Base-by-base conservation (phyloP, 1,140 invertebrate genomes). In the Pantala flavescens region DNA sequence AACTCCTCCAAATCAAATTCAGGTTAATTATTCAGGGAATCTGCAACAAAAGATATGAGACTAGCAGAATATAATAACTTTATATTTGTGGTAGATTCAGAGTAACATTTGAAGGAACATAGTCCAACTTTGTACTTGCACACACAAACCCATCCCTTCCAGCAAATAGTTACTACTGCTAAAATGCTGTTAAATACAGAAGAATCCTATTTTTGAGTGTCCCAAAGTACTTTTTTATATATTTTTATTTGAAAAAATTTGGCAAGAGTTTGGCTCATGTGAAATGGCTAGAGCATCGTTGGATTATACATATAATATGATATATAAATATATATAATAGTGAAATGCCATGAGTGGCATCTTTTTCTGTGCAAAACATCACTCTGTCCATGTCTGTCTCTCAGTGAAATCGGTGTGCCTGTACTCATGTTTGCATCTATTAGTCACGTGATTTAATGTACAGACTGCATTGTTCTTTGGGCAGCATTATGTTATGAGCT, bases 141-240 rank as follows among this genome's bases (percentile, higher is more conserved):
- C 28, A 9, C 9, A 36, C 49, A 63, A 63, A 63, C 49, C 49
- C 49, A 63, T 63, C 49, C 49, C 49, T 63, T 63, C 14, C 14
- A 19, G 49, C 49, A 7, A 63, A 63, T 63, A 63, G 49, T 63
- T 63, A 63, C 49, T 63, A 36, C 28, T 36, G 28, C 28, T 36
- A 36, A 63, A 63, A 63, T 63, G 49, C 14, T 63, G 49, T 63
- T 7, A 63, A 63, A 63, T 19, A 21, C 49, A 63, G n/a, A 63
- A 63, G n/a, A 63, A 14, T 63, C 49, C 49, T 63, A 63, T 63
- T 63, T 63, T 63, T 63, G 49, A 21, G 49, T 63, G 49, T 63
- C 49, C n/a, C 16, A 63, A 63, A 63, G n/a, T 63, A 63, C 49
- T 63, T 63, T 63, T 63, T 63, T 16, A 63, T 21, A 63, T 63